Evolutionary conservation across 2,888 invertebrate species (phyloP), one percentile per base, ranked within the genome.

Genomic region (Pollenia amentaria): DNA sequence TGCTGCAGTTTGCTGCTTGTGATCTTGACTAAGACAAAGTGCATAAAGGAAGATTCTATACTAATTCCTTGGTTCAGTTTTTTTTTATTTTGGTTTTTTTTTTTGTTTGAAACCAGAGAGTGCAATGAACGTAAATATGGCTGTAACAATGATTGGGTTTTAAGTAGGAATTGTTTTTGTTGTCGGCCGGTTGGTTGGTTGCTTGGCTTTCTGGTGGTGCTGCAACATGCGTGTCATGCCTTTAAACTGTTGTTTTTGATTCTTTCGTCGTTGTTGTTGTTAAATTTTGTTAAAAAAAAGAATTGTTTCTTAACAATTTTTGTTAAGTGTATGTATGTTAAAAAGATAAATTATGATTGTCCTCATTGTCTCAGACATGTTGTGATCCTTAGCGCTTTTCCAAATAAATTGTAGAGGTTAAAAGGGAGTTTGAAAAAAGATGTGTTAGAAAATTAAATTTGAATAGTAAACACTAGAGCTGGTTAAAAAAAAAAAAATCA

Each of bases 121-220:
- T 88, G 88, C 88, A 88, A 88, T 88, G 88, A 86, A 88, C 88
- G 88, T 67, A 57, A 76, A 62, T 72, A 64, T 83, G 83, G 69
- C 75, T 79, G 44, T 53, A 76, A 42, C 69, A 60, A 75, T 83
- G 82, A 79, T 57, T 83, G 83, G 62, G 51, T 75, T 77, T 83
- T 64, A 77, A 83, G 55, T 70, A 62, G 62, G 48, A 73, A 75
- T 75, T 73, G 80, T 48, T 76, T n/a, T 62, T 51, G 44, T 48
- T 72, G 84, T 46, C 77, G 73, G 29, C 29, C 29, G 29, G 29
- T 29, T 29, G 29, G 29, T 29, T 21, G 12, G 46, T 72, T 84
- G 44, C 10, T 64, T 75, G 67, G 48, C 55, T 70, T 82, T 21
- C 29, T 57, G 69, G 18, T 46, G 40, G 53, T 85, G 72, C 65